phyloP scores from a whole-genome alignment of 1,140 invertebrate genomes.

The Pristionchus pacificus region DNA sequence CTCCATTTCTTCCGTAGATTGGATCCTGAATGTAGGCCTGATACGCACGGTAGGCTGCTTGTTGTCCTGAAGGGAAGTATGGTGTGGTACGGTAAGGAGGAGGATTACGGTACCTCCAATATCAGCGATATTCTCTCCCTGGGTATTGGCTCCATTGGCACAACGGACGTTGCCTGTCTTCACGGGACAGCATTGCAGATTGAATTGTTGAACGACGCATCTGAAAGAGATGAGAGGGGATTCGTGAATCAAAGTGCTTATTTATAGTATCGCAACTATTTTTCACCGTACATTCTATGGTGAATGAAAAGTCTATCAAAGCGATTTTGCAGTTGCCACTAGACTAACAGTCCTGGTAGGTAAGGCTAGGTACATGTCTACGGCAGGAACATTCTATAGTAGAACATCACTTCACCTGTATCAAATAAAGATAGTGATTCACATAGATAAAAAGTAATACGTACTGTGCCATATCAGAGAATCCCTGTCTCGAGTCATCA shows the following conservation, averaged over 20 bases:
- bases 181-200: conserved; percentile 43
- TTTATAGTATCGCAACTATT: no score
- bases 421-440: no score
- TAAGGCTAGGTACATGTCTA: no score
- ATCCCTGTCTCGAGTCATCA: conserved; percentile 35
- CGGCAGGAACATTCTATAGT: no score
- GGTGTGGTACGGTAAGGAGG: no score
- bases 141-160: conserved; percentile 47
- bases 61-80: conserved; percentile 27
- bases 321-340: no score
- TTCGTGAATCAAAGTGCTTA: no score
- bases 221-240: neutral
- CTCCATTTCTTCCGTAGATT: neutral
- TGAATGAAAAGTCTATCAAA: no score
- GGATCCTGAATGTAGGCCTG: conserved; percentile 32
- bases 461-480: conserved; percentile 46
- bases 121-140: conserved; percentile 49
- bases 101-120: conserved; percentile 32
- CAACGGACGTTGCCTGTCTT: conserved; percentile 39
- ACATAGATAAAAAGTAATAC: no score
- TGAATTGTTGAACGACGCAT: conserved; percentile 3
- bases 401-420: no score
- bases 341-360: no score
- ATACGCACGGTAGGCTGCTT: conserved; percentile 45
- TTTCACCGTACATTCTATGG: no score